These are phyloP conservation scores for Neoseiulus cucumeris DNA, from an alignment of 1,140 invertebrate species.

Conservation along the genomic window DNA sequence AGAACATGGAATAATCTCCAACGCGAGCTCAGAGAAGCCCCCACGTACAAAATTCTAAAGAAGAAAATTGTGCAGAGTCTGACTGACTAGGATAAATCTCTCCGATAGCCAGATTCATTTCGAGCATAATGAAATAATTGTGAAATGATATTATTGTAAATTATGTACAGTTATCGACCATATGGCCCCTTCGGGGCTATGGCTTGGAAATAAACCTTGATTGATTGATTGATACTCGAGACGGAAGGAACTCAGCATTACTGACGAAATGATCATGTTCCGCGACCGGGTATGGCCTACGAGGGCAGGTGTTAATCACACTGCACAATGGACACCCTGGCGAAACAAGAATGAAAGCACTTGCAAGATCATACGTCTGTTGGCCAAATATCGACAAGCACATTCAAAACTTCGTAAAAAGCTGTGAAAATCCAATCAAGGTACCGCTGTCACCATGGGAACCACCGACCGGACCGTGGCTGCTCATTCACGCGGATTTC, in stretches of 20 bases:
- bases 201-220: too few relatives aligned
- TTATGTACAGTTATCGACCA: too few relatives aligned
- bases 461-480: conserved; percentile 26
- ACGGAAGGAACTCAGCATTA: conserved; percentile 19
- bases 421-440: conserved; percentile 20
- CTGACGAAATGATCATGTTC: conserved; percentile 22
- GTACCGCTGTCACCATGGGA: conserved; percentile 23
- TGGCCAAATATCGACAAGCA: conserved; percentile 30
- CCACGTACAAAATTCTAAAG: too few relatives aligned
- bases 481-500: conserved; percentile 32
- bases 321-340: conserved; percentile 26
- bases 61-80: too few relatives aligned
- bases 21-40: too few relatives aligned
- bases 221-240: too few relatives aligned
- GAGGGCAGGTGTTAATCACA: conserved; percentile 26
- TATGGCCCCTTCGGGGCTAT: too few relatives aligned
- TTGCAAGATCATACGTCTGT: conserved; percentile 27
- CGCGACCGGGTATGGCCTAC: conserved; percentile 23
- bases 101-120: too few relatives aligned
- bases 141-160: too few relatives aligned
- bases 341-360: conserved; percentile 24
- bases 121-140: too few relatives aligned
- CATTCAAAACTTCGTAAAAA: conserved; percentile 22
- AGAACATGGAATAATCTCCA: too few relatives aligned
- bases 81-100: too few relatives aligned